A percentile compares a stretch with the other conserved stretches of the same genome.
These are phyloP conservation scores for Ibidorhyncha struthersii DNA, from an alignment of 2,113 vertebrate genomes.

Conservation along the genomic window DNA sequence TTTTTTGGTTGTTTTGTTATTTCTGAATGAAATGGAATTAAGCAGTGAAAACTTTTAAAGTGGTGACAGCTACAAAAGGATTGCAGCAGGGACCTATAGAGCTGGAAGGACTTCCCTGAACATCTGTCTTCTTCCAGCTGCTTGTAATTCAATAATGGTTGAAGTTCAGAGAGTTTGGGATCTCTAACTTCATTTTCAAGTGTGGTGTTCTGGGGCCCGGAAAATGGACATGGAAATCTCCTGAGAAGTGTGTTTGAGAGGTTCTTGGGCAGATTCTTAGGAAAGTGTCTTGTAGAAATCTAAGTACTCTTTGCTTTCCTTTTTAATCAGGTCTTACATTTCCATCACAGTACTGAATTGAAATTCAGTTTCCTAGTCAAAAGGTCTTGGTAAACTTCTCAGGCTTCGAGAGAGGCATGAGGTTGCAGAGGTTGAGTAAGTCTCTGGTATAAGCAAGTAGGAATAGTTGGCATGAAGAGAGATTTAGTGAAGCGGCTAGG, in stretches of 20 bases:
- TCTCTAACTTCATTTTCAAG: neutral
- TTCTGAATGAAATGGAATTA: constrained; percentile 13
- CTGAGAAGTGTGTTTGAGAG: neutral
- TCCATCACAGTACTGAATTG: neutral
- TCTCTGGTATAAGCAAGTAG: neutral
- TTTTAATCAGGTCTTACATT: neutral
- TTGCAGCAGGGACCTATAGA: neutral
- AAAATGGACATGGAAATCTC: neutral
- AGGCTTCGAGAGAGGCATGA: neutral
- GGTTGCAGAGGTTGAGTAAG: neutral
- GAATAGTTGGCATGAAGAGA: neutral
- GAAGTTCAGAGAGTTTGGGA: neutral
- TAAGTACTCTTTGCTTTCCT: neutral
- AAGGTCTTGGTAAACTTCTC: neutral
- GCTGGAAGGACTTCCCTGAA: neutral
- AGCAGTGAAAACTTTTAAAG: neutral
- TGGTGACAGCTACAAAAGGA: neutral
- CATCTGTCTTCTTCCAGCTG: neutral
- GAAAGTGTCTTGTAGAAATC: neutral
- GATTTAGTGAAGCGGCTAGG: neutral
- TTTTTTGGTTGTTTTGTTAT: neutral
- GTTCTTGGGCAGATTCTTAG: neutral
- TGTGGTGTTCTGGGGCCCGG: neutral
- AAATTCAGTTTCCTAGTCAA: neutral
- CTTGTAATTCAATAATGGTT: neutral